phyloP scores from a whole-genome alignment of 1,140 invertebrate genomes.

The Cotesia vestalis region DNA sequence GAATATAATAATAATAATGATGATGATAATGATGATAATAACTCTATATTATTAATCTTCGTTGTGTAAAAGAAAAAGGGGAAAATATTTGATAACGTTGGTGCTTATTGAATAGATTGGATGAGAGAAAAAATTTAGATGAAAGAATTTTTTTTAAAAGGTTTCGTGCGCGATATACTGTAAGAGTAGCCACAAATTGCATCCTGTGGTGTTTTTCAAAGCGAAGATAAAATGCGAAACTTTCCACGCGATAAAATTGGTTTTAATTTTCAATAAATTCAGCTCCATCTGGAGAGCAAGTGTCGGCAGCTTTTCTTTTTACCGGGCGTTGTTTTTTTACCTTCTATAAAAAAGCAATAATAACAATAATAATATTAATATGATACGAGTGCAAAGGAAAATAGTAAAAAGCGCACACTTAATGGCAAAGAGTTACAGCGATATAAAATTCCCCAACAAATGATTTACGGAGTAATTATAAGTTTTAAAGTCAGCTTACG shows the following conservation, averaged over 20 bases:
- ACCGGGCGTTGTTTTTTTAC: background rate
- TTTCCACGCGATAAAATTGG: constrained; percentile 60
- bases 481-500: background rate
- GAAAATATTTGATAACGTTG: background rate
- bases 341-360: constrained; percentile 20
- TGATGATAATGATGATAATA: too few relatives aligned
- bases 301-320: background rate
- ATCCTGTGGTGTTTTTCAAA: constrained; percentile 34
- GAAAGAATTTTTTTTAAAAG: constrained; percentile 6
- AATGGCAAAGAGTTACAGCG: background rate
- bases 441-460: background rate
- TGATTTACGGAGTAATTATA: constrained; percentile 3
- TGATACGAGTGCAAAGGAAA: background rate
- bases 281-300: constrained; percentile 35
- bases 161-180: background rate
- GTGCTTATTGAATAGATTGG: background rate
- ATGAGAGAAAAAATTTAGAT: background rate
- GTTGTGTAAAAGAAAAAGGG: background rate
- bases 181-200: constrained; percentile 24
- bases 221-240: constrained; percentile 56
- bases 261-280: constrained; percentile 62
- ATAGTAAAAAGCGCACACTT: background rate
- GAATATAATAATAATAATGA: too few relatives aligned
- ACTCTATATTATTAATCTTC: too few relatives aligned
- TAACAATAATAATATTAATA: background rate